These are phyloP conservation scores for Lipophrys pholis DNA, from an alignment of 2,113 vertebrate species.

Conservation along the genomic window DNA sequence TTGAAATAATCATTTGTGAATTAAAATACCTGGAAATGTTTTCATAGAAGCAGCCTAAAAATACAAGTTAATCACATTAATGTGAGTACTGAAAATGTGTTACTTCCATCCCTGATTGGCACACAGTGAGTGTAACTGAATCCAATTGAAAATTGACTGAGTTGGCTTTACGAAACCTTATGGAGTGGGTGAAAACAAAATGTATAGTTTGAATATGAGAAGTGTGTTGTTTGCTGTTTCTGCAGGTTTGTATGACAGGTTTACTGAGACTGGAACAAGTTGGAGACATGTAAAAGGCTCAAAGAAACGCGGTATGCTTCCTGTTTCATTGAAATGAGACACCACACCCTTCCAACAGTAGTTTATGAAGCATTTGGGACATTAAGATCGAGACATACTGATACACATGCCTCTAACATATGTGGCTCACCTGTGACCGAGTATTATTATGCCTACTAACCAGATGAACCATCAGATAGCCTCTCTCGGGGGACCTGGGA, in stretches of 20 bases:
- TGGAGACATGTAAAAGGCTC: neutral
- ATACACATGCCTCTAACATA: constrained; percentile 46
- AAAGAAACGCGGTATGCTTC: neutral
- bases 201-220: neutral
- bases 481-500: constrained; percentile 37
- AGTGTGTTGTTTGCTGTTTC: neutral
- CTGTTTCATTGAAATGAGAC: constrained; percentile 5
- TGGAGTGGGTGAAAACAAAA: neutral
- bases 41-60: too few relatives aligned
- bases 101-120: too few relatives aligned
- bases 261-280: neutral
- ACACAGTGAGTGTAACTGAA: too few relatives aligned
- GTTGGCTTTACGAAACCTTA: neutral
- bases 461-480: constrained; percentile 61
- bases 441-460: constrained; percentile 53
- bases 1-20: too few relatives aligned
- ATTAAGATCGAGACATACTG: constrained; percentile 36
- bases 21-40: too few relatives aligned
- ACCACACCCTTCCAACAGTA: neutral
- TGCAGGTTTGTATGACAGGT: neutral
- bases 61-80: too few relatives aligned
- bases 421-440: constrained; percentile 60
- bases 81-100: too few relatives aligned
- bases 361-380: constrained; percentile 35
- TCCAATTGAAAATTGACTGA: too few relatives aligned